Percentiles rank a stretch among this genome's conserved stretches.
phyloP scores from a whole-genome alignment of 2,888 invertebrate species.

The Myathropa florea region DNA sequence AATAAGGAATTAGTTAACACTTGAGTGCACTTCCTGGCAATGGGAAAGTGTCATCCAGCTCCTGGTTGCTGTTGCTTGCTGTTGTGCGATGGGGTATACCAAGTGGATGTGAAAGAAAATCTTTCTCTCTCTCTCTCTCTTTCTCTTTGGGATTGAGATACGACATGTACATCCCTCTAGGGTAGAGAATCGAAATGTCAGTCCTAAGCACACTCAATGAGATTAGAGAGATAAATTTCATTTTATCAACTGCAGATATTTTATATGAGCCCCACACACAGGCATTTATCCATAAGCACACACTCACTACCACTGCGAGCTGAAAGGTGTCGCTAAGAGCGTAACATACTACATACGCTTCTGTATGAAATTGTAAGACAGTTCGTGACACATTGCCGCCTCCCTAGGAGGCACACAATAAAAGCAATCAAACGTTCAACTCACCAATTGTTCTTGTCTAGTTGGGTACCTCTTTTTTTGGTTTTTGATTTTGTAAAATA shows the following conservation, averaged over 20 bases:
- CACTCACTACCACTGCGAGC: not conserved
- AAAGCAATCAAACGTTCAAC: not conserved
- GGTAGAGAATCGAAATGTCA: conserved; percentile 30
- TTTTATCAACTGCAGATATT: conserved; percentile 56
- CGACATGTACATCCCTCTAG: not conserved
- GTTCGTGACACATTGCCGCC: not conserved
- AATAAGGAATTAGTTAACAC: conserved; percentile 66
- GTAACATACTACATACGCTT: conserved; percentile 12
- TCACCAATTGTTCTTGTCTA: conserved; percentile 30
- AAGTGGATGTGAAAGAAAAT: conserved; percentile 8
- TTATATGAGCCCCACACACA: conserved; percentile 10
- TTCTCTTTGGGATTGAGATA: not conserved
- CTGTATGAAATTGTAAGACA: not conserved
- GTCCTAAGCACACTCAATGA: conserved; percentile 12
- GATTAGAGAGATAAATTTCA: conserved; percentile 34
- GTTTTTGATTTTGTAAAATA: conserved; percentile 18
- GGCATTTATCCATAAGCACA: not conserved
- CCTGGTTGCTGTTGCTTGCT: not conserved
- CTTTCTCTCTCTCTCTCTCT: not conserved
- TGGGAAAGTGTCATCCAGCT: conserved; percentile 13
- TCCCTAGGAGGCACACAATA: not conserved
- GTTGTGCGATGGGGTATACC: conserved; percentile 9
- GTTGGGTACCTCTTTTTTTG: not conserved
- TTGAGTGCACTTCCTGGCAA: conserved; percentile 54
- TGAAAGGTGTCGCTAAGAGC: conserved; percentile 26